These are phyloP conservation scores for Puffinus mauretanicus DNA, from an alignment of 2,113 vertebrate species.

Conservation along the genomic window DNA sequence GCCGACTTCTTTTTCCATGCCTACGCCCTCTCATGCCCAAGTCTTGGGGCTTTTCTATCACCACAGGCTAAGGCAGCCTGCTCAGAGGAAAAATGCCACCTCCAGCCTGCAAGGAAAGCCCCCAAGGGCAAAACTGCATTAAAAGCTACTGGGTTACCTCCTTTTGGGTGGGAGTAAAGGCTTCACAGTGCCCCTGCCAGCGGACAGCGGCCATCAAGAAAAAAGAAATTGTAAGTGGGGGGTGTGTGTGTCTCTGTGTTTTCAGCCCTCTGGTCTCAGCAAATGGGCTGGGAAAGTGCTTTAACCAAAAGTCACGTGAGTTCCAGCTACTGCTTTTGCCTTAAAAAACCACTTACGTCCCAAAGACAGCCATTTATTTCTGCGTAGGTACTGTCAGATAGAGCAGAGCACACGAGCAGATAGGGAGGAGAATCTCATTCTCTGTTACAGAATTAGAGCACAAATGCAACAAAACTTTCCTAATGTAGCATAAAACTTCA, in stretches of 20 bases:
- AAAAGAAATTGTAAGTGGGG: background rate
- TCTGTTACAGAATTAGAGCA: background rate
- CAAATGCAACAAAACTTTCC: background rate
- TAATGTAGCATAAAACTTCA: background rate
- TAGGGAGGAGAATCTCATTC: background rate
- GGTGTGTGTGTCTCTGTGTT: too few relatives aligned
- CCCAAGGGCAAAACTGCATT: background rate
- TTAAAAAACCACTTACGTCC: background rate
- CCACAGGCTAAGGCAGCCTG: background rate
- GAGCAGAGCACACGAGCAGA: background rate
- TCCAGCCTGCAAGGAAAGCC: background rate
- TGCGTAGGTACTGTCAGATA: background rate
- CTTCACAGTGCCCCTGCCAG: background rate
- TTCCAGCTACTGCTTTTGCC: background rate
- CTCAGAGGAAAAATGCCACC: background rate
- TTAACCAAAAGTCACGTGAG: background rate
- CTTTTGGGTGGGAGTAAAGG: background rate
- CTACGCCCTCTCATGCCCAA: background rate
- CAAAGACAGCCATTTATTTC: background rate
- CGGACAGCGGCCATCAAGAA: accelerated
- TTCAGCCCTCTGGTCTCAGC: background rate
- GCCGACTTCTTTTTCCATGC: background rate
- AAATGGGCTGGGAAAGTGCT: background rate
- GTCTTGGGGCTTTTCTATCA: background rate
- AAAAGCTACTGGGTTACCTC: background rate